Conservation (phyloP, 2,888 invertebrate genomes). For the Yponomeuta malinellus region DNA sequence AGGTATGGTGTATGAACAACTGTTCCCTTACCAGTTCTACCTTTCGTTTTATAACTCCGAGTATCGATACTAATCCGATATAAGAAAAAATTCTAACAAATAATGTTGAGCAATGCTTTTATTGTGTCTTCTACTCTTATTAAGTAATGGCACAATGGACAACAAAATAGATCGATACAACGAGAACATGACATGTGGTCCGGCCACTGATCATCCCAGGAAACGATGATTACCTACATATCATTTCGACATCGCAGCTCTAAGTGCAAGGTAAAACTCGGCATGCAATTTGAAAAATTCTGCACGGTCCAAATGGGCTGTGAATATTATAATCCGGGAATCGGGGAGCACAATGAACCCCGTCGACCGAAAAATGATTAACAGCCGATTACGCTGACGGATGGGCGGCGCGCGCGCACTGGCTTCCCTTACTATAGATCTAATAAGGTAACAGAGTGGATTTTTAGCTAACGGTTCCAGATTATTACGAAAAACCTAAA, state of each 20-base stretch:
- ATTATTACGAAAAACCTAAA: background rate
- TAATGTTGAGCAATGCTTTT: no score
- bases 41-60: no score
- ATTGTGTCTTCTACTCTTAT: no score
- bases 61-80: no score
- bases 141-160: no score
- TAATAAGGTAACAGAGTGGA: constrained; percentile 25
- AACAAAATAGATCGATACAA: background rate
- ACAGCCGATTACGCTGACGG: constrained; percentile 72
- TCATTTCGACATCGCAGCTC: background rate
- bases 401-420: constrained; percentile 62
- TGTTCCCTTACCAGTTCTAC: background rate
- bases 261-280: background rate
- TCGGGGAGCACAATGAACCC: constrained; percentile 63
- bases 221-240: constrained; percentile 1
- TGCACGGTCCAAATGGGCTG: constrained; percentile 53
- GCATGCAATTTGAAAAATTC: constrained; percentile 40
- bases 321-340: constrained; percentile 52
- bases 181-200: background rate
- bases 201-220: background rate
- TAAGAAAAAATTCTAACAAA: no score
- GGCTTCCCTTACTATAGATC: constrained; percentile 61
- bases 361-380: constrained; percentile 75
- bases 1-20: background rate
- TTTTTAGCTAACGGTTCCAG: constrained; percentile 4